Conservation (phyloP, 2,888 invertebrate species). For the Rambutsinella grinnellia region DNA sequence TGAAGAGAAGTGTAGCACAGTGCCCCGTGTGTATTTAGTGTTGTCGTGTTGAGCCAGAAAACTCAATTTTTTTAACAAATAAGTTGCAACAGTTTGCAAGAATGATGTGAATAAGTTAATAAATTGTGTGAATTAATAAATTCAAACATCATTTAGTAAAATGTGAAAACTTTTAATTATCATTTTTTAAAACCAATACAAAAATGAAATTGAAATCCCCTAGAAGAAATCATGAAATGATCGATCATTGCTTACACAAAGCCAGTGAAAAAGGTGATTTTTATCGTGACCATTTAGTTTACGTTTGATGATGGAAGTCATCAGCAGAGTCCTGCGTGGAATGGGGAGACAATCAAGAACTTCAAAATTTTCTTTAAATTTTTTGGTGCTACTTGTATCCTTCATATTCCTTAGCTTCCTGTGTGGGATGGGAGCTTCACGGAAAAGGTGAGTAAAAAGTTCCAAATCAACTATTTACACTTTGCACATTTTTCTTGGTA, state of each 20-base stretch:
- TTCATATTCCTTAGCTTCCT: neutral
- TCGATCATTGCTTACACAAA: too few relatives aligned
- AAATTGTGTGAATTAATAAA: too few relatives aligned
- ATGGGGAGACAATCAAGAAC: slow-evolving; percentile 32
- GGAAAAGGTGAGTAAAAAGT: slow-evolving; percentile 27
- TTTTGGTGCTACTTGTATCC: slow-evolving; percentile 31
- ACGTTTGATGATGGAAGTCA: slow-evolving; percentile 35
- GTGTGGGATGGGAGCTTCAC: slow-evolving; percentile 24
- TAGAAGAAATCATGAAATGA: too few relatives aligned
- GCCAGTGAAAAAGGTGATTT: neutral
- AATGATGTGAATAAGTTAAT: neutral
- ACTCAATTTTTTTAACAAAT: too few relatives aligned
- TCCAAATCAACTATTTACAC: neutral
- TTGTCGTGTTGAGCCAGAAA: too few relatives aligned
- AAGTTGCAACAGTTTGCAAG: too few relatives aligned
- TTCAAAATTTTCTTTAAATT: slow-evolving; percentile 3
- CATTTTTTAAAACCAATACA: too few relatives aligned
- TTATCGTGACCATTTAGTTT: neutral
- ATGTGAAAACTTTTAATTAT: too few relatives aligned
- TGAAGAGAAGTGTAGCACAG: too few relatives aligned
- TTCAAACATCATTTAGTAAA: too few relatives aligned
- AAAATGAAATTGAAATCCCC: too few relatives aligned
- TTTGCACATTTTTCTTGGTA: neutral
- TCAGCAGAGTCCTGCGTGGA: slow-evolving; percentile 9
- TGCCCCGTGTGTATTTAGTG: too few relatives aligned